Evolutionary conservation across 35 echinoderm and acorn worm genomes (phyloP).

Genomic region (Nesometra sesokonis): DNA sequence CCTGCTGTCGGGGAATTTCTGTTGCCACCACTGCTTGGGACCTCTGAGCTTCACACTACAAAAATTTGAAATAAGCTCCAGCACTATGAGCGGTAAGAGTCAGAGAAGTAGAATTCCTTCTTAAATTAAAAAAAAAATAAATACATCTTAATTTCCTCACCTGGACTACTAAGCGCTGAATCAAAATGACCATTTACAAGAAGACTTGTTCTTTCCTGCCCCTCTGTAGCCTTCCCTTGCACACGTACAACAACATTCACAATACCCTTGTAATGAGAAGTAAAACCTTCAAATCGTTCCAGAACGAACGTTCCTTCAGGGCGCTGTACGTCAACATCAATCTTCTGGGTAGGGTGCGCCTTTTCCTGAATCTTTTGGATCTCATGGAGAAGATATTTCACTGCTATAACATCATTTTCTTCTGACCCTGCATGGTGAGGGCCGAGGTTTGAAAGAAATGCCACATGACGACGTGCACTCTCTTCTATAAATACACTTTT

Average conservation of each 20-base stretch:
- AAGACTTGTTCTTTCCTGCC: neutral
- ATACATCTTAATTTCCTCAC: slow-evolving; percentile 19
- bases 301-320: slow-evolving; percentile 23
- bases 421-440: slow-evolving; percentile 11
- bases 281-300: neutral
- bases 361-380: neutral
- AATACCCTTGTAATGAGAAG: slow-evolving; percentile 23
- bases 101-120: neutral
- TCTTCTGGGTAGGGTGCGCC: slow-evolving; percentile 2
- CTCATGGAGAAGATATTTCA: slow-evolving; percentile 3
- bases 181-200: slow-evolving; percentile 37
- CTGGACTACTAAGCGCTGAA: slow-evolving; percentile 24
- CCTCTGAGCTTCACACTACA: too few relatives aligned
- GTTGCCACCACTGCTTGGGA: too few relatives aligned
- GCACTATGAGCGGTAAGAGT: too few relatives aligned
- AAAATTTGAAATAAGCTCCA: too few relatives aligned
- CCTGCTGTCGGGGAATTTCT: too few relatives aligned
- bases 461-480: slow-evolving; percentile 12
- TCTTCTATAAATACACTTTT: slow-evolving; percentile 25
- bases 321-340: slow-evolving; percentile 25
- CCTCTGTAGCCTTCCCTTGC: neutral
- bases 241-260: slow-evolving; percentile 27
- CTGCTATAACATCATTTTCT: slow-evolving; percentile 13
- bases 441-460: slow-evolving; percentile 13
- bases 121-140: neutral